Evolutionary conservation across 1,140 invertebrate species (phyloP).

Genomic region (Euura lappo): DNA sequence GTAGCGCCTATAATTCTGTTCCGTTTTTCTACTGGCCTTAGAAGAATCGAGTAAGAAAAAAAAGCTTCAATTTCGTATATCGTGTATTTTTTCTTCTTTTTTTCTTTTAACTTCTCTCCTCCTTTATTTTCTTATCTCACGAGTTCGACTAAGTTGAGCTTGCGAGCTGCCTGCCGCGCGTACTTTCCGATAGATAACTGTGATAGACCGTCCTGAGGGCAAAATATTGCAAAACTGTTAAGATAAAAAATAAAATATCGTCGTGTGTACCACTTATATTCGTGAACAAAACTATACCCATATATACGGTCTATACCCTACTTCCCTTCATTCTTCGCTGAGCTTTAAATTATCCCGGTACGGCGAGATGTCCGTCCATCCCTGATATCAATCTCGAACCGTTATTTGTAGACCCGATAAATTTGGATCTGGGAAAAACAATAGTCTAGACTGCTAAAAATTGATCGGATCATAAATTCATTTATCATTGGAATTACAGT

Average conservation of each 20-base stretch:
- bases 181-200: conserved; percentile 11
- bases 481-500: too few relatives aligned
- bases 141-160: background rate
- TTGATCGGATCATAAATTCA: too few relatives aligned
- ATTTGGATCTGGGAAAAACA: too few relatives aligned
- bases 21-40: background rate
- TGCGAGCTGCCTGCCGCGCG: background rate
- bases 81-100: too few relatives aligned
- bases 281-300: too few relatives aligned
- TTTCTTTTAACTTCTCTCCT: background rate
- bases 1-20: conserved; percentile 7
- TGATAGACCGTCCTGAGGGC: background rate
- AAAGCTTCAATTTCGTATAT: background rate
- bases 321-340: background rate
- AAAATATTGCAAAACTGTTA: conserved; percentile 14
- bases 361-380: background rate
- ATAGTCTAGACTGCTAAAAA: too few relatives aligned
- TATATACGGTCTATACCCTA: too few relatives aligned
- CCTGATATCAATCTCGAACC: too few relatives aligned
- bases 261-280: background rate
- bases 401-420: too few relatives aligned
- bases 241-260: conserved; percentile 11
- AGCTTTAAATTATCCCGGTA: background rate
- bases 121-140: conserved; percentile 8
- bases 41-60: background rate